phyloP scores from a whole-genome alignment of 2,797 vertebrate genomes.

The Semotilus atromaculatus region DNA sequence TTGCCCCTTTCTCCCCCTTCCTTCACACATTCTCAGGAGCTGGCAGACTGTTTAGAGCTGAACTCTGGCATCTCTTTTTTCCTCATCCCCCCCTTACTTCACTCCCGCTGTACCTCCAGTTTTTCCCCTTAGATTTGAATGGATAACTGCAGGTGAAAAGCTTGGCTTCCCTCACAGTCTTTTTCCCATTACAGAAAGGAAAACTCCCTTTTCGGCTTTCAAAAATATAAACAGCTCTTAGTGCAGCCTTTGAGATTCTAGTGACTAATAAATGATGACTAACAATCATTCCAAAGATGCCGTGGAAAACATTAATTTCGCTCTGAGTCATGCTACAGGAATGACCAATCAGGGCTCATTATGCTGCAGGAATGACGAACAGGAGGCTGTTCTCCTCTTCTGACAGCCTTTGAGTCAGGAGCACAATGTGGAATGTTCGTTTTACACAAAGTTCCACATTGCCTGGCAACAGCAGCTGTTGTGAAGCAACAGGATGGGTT shows the following conservation, averaged over 20 bases:
- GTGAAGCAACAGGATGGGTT: conserved; percentile 47
- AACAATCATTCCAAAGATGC: conserved; percentile 47
- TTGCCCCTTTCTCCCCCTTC: conserved; percentile 50
- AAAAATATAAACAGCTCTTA: conserved; percentile 40
- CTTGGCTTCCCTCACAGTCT: background rate
- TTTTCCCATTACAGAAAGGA: conserved; percentile 30
- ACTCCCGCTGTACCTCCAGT: background rate
- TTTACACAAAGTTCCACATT: conserved; percentile 45
- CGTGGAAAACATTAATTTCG: conserved; percentile 42
- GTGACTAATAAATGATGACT: conserved; percentile 45
- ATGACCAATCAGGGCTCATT: conserved; percentile 60
- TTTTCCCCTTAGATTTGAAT: conserved; percentile 18
- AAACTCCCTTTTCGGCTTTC: conserved; percentile 9
- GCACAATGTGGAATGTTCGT: conserved; percentile 56
- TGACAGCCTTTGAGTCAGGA: conserved; percentile 68
- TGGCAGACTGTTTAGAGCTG: conserved; percentile 58
- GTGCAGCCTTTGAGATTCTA: conserved; percentile 5
- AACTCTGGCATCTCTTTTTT: conserved; percentile 55
- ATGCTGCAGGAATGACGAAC: conserved; percentile 35
- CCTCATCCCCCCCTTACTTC: conserved; percentile 24
- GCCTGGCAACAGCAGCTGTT: conserved; percentile 58
- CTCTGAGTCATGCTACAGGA: conserved; percentile 52
- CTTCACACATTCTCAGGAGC: conserved; percentile 58
- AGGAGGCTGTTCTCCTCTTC: conserved; percentile 44
- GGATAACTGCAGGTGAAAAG: conserved; percentile 48